phyloP scores from a whole-genome alignment of 2,113 vertebrate genomes.

The Lynx canadensis region DNA sequence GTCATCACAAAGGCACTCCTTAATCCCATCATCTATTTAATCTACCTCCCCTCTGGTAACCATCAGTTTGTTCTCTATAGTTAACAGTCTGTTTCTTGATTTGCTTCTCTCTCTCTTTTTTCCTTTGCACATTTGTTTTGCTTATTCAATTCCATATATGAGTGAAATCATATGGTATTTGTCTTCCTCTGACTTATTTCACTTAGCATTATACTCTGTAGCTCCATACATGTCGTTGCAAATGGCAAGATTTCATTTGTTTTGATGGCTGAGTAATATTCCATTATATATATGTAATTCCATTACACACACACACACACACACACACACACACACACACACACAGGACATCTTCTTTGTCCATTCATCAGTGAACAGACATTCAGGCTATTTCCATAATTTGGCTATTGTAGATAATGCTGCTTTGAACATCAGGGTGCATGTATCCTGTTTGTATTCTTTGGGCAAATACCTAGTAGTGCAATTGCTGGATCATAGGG shows the following conservation, averaged over 20 bases:
- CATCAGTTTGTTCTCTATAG: neutral
- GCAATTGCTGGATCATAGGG: neutral
- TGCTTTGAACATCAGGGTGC: neutral
- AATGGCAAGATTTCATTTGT: neutral
- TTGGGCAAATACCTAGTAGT: neutral
- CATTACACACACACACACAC: no score
- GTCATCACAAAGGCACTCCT: neutral
- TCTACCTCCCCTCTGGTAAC: neutral
- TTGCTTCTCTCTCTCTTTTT: neutral
- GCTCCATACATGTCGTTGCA: neutral
- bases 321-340: no score
- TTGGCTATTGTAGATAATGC: neutral
- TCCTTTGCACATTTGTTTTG: neutral
- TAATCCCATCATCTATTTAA: neutral
- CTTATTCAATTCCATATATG: neutral
- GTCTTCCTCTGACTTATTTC: neutral
- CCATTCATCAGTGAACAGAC: neutral
- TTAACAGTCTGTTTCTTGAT: neutral
- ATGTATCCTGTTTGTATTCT: neutral
- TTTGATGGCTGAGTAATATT: neutral
- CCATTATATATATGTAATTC: no score
- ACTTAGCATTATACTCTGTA: neutral
- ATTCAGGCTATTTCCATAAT: neutral
- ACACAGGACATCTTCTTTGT: neutral
- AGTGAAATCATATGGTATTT: neutral